Evolutionary conservation across 2,797 vertebrate species (phyloP).

Genomic region (Enteromius unitaeniatus): DNA sequence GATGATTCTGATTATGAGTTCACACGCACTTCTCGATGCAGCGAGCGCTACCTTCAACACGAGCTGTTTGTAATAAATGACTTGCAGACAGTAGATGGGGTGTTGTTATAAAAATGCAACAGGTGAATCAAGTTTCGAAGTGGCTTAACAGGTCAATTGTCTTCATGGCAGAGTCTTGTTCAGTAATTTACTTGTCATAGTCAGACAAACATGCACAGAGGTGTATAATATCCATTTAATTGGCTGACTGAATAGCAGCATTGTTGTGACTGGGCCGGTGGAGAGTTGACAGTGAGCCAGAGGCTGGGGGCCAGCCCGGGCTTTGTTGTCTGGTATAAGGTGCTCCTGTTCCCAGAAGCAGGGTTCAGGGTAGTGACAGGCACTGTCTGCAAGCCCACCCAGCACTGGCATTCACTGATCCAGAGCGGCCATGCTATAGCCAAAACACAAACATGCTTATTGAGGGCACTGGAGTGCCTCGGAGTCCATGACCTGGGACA

Average conservation of each 20-base stretch:
- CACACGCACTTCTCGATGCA: not conserved
- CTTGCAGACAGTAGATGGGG: constrained; percentile 1
- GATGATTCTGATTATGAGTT: constrained; percentile 4
- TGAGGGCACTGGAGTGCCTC: constrained; percentile 29
- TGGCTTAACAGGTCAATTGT: constrained; percentile 41
- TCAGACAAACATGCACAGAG: constrained; percentile 48
- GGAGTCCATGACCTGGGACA: constrained; percentile 29
- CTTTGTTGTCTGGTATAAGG: constrained; percentile 53
- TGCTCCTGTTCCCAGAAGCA: constrained; percentile 52
- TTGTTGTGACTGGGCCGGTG: constrained; percentile 43
- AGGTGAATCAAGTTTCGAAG: constrained; percentile 30
- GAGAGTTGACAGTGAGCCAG: constrained; percentile 44
- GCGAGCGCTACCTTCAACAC: not conserved
- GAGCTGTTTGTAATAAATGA: constrained; percentile 29
- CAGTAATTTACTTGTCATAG: constrained; percentile 50
- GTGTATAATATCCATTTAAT: constrained; percentile 56
- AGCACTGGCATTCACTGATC: constrained; percentile 47
- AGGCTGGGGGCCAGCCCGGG: constrained; percentile 33
- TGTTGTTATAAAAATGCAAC: constrained; percentile 29
- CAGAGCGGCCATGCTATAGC: constrained; percentile 14
- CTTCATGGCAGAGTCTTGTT: constrained; percentile 26
- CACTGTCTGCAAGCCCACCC: constrained; percentile 57
- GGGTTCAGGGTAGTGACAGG: constrained; percentile 47
- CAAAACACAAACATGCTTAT: constrained; percentile 51
- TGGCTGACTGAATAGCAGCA: constrained; percentile 53